Conservation (phyloP, 1,140 invertebrate genomes). For the Drosophila tani region DNA sequence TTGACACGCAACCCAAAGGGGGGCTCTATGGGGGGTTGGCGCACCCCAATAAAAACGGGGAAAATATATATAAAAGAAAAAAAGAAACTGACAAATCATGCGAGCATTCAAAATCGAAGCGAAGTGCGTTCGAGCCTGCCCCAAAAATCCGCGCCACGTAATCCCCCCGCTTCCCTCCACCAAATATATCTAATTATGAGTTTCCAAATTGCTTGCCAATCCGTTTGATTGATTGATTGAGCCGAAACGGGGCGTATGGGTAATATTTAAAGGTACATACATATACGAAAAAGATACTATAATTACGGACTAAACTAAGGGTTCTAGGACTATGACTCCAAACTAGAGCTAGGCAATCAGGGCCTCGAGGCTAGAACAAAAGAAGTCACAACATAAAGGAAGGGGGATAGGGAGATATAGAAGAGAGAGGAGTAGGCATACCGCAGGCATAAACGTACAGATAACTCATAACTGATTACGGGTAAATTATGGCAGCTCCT, state of each 20-base stretch:
- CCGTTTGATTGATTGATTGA: conserved; percentile 41
- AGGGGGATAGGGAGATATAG: neutral
- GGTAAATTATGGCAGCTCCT: conserved; percentile 42
- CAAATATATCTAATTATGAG: conserved; percentile 36
- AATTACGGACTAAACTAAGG: conserved; percentile 37
- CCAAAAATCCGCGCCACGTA: neutral
- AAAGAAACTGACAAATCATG: conserved; percentile 68
- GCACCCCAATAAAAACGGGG: neutral
- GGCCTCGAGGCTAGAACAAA: neutral
- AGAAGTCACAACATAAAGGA: conserved; percentile 27
- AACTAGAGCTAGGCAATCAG: conserved; percentile 32
- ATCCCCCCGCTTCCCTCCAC: accelerated
- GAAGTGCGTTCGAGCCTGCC: conserved; percentile 34
- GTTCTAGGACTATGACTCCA: conserved; percentile 15
- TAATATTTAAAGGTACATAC: conserved; percentile 16
- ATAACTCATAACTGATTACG: conserved; percentile 48
- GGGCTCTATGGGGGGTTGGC: conserved; percentile 2
- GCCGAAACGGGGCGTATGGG: conserved; percentile 40
- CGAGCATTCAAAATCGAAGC: conserved; percentile 37
- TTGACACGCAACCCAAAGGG: conserved; percentile 51
- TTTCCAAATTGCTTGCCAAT: conserved; percentile 55
- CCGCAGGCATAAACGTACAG: conserved; percentile 26
- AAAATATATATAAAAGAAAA: neutral
- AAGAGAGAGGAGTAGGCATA: conserved; percentile 17
- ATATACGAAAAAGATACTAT: neutral